phyloP scores from a whole-genome alignment of 2,797 vertebrate genomes.

The Danio choprae region DNA sequence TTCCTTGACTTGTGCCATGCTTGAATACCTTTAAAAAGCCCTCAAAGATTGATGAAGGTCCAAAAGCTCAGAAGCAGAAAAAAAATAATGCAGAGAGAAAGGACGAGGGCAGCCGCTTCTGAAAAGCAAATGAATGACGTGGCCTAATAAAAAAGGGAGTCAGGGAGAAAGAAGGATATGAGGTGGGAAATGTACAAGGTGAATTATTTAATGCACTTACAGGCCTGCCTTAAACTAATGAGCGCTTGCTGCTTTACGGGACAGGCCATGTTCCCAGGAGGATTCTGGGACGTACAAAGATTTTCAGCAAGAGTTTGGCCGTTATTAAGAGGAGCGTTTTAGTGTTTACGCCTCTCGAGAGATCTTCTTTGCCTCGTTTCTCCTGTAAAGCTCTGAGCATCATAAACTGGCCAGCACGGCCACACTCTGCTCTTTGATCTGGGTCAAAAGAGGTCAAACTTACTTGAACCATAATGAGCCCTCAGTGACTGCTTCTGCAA shows the following conservation, averaged over 20 bases:
- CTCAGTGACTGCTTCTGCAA: slow-evolving; percentile 4
- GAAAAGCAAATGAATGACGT: slow-evolving; percentile 36
- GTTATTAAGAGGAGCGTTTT: slow-evolving; percentile 29
- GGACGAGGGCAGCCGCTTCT: neutral
- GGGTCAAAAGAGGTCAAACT: slow-evolving; percentile 18
- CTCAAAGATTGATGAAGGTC: slow-evolving; percentile 46
- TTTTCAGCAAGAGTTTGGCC: slow-evolving; percentile 34
- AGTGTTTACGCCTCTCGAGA: slow-evolving; percentile 23
- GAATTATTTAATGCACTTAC: slow-evolving; percentile 53
- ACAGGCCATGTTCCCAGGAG: slow-evolving; percentile 21
- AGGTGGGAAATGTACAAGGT: slow-evolving; percentile 33
- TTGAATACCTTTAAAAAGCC: slow-evolving; percentile 32
- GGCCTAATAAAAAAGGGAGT: slow-evolving; percentile 25
- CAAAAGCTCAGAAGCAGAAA: slow-evolving; percentile 31
- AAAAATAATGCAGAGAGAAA: slow-evolving; percentile 16
- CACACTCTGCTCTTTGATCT: slow-evolving; percentile 19
- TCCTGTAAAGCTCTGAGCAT: neutral
- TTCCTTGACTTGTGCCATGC: slow-evolving; percentile 22
- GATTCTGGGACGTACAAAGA: slow-evolving; percentile 45
- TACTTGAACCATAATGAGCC: slow-evolving; percentile 15
- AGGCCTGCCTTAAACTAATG: slow-evolving; percentile 50
- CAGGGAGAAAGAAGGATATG: slow-evolving; percentile 6
- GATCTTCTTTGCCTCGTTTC: slow-evolving; percentile 26
- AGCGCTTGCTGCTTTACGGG: slow-evolving; percentile 33
- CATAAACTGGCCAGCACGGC: neutral